Evolutionary conservation across 2,113 vertebrate genomes (phyloP).

Genomic region (Gymnobelideus leadbeateri): DNA sequence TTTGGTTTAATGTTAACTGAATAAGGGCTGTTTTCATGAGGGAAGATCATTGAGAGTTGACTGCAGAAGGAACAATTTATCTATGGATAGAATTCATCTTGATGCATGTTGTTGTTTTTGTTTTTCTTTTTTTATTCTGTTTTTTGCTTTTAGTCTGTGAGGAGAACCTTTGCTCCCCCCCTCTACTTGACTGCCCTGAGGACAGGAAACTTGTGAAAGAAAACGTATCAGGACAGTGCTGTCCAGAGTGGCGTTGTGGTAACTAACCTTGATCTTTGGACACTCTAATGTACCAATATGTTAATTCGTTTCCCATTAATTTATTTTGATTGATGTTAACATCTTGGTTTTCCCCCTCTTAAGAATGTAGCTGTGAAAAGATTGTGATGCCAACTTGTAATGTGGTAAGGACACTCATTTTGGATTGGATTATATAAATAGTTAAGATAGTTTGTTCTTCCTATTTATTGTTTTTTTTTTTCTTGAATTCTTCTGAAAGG

Average conservation of each 20-base stretch:
- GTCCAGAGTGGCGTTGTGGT: constrained; percentile 94
- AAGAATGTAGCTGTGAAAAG: constrained; percentile 96
- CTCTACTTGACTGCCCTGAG: constrained; percentile 87
- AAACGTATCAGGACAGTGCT: constrained; percentile 89
- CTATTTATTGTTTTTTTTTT: constrained; percentile 3
- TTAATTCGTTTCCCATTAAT: background rate
- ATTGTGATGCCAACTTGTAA: constrained; percentile 87
- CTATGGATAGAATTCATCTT: constrained; percentile 28
- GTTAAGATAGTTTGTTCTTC: constrained; percentile 18
- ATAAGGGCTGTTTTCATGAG: background rate
- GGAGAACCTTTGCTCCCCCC: constrained; percentile 89
- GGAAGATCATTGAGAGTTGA: background rate
- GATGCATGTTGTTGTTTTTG: constrained; percentile 1
- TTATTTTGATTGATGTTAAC: constrained; percentile 14
- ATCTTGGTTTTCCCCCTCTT: constrained; percentile 66
- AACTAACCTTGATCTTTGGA: constrained; percentile 78
- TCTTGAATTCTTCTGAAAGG: constrained; percentile 33
- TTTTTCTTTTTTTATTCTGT: no score
- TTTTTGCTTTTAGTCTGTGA: constrained; percentile 90
- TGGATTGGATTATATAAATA: constrained; percentile 27
- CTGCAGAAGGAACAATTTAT: background rate
- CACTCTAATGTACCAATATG: constrained; percentile 24
- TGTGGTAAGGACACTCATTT: constrained; percentile 88
- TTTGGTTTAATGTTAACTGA: background rate
- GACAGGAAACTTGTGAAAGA: constrained; percentile 90